Evolutionary conservation across 2,113 vertebrate species (phyloP).

Genomic region (mouse (Mus musculus)): GRCm39 chr12:87106001-87106500

Average conservation of each 20-base stretch:
- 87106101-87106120: not conserved
- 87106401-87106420: not conserved
- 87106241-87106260: not conserved
- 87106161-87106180: not conserved
- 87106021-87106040: not conserved
- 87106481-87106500: not conserved
- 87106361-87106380: fast-evolving
- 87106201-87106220: fast-evolving
- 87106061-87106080: not conserved
- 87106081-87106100: not conserved
- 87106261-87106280: fast-evolving
- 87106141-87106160: not conserved
- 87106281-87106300: not conserved
- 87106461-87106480: not conserved
- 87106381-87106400: not conserved
- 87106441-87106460: not conserved
- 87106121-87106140: not conserved
- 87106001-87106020: not conserved
- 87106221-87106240: fast-evolving
- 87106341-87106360: not conserved
- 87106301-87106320: not conserved
- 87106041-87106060: not conserved
- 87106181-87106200: not conserved
- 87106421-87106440: not conserved
- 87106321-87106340: not conserved